phyloP scores from a whole-genome alignment of 1,140 invertebrate species.

The Ylistrum balloti region DNA sequence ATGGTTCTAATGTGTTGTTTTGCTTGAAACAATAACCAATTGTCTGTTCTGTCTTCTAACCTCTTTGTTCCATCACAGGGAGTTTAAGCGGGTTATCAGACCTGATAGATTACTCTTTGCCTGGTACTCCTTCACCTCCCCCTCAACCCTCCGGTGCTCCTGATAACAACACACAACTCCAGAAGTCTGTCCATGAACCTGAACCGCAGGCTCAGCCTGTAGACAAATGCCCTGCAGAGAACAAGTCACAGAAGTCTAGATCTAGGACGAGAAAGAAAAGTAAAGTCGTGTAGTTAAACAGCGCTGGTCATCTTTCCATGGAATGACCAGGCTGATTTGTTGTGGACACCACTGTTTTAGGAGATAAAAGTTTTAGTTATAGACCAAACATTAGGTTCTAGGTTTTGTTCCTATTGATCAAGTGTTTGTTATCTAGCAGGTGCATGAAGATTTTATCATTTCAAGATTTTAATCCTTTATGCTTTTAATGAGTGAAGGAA shows the following conservation, averaged over 20 bases:
- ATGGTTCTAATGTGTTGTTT: neutral
- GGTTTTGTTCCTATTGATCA: neutral
- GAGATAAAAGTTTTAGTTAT: neutral
- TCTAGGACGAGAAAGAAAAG: constrained; percentile 61
- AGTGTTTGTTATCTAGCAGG: neutral
- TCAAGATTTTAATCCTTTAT: neutral
- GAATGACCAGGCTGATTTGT: neutral
- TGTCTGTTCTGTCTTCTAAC: constrained; percentile 38
- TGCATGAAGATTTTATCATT: neutral
- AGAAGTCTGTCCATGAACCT: constrained; percentile 10
- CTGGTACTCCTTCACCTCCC: constrained; percentile 55
- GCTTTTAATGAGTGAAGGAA: no score
- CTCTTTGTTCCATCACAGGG: constrained; percentile 51
- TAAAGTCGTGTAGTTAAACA: constrained; percentile 43
- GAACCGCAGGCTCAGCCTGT: neutral
- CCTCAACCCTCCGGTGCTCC: constrained; percentile 42
- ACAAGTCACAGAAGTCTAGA: constrained; percentile 49
- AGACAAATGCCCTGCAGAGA: neutral
- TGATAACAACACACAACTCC: neutral
- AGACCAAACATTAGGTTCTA: neutral
- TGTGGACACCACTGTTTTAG: neutral
- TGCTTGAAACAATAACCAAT: neutral
- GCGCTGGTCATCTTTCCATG: neutral
- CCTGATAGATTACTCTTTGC: constrained; percentile 59
- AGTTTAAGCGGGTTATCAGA: constrained; percentile 53